Evolutionary conservation across 2,888 invertebrate species (phyloP).

Genomic region (Smittia aterrima): DNA sequence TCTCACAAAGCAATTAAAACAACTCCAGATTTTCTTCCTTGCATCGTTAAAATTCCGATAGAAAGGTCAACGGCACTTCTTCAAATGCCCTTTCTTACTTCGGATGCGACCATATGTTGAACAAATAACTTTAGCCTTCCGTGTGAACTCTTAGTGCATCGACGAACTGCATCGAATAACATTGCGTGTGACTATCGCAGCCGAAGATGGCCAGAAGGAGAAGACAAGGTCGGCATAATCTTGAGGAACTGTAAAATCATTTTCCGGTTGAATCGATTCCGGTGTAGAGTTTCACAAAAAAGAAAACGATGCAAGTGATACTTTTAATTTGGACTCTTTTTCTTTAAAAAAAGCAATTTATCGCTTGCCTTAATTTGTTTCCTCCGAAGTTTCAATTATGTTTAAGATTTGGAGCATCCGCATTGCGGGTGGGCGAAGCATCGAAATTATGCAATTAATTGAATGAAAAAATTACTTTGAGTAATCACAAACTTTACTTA

Average conservation of each 20-base stretch:
- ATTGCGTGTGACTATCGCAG: slow-evolving; percentile 13
- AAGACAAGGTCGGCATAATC: background rate
- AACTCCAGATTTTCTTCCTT: background rate
- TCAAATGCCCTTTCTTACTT: background rate
- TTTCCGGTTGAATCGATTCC: slow-evolving; percentile 44
- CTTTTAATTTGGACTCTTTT: background rate
- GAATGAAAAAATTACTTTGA: too few relatives aligned
- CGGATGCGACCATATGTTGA: slow-evolving; percentile 28
- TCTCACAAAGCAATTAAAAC: background rate
- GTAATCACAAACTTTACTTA: too few relatives aligned
- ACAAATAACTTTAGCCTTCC: slow-evolving; percentile 33
- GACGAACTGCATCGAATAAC: background rate
- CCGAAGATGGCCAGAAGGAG: slow-evolving; percentile 9
- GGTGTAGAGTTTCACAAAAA: slow-evolving; percentile 42
- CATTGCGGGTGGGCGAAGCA: background rate
- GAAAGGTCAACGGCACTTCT: slow-evolving; percentile 14
- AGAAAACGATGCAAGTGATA: slow-evolving; percentile 17
- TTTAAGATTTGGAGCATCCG: background rate
- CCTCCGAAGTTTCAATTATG: slow-evolving; percentile 10
- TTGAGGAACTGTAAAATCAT: slow-evolving; percentile 42
- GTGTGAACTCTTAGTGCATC: slow-evolving; percentile 9
- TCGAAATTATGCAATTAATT: background rate
- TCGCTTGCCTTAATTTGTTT: slow-evolving; percentile 21
- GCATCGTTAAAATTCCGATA: slow-evolving; percentile 7
- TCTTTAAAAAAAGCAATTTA: background rate